Evolutionary conservation across 2,113 vertebrate genomes (phyloP).

Genomic region (Trematocara unimaculatum): DNA sequence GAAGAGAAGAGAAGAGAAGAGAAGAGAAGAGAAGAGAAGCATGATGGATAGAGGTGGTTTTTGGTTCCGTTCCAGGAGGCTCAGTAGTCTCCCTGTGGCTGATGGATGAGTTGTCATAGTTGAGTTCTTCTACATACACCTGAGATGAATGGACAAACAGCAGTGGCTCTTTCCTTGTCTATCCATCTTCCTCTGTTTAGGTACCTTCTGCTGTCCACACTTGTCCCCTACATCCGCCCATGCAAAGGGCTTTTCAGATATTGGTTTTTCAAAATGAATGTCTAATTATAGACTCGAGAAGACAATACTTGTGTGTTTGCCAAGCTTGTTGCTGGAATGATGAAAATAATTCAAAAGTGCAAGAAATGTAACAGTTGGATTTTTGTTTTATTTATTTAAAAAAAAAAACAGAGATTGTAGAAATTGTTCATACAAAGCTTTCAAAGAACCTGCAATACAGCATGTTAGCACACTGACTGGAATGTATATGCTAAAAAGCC

Average conservation of each 20-base stretch:
- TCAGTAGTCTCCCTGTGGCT: conserved; percentile 56
- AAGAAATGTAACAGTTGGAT: not conserved
- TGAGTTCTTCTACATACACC: conserved; percentile 53
- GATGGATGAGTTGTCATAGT: conserved; percentile 68
- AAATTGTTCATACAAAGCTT: not conserved
- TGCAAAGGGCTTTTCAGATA: not conserved
- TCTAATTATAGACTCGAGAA: conserved; percentile 20
- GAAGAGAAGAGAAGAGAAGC: not conserved
- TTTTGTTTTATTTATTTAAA: not conserved
- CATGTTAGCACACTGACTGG: not conserved
- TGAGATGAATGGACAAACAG: conserved; percentile 70
- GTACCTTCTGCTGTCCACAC: conserved; percentile 20
- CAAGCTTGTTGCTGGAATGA: not conserved
- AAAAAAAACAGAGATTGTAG: not conserved
- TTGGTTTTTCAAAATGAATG: not conserved
- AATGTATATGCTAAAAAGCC: not conserved
- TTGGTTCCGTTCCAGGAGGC: conserved; percentile 65
- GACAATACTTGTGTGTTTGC: not conserved
- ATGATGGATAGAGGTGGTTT: conserved; percentile 35
- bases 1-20: not conserved
- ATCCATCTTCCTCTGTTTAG: conserved; percentile 57
- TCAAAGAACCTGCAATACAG: not conserved
- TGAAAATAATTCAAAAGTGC: not conserved
- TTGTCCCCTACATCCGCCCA: conserved; percentile 4
- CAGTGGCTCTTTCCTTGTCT: conserved; percentile 36